These are phyloP conservation scores for Mylabris sibirica DNA, from an alignment of 2,888 invertebrate species.

Conservation along the genomic window DNA sequence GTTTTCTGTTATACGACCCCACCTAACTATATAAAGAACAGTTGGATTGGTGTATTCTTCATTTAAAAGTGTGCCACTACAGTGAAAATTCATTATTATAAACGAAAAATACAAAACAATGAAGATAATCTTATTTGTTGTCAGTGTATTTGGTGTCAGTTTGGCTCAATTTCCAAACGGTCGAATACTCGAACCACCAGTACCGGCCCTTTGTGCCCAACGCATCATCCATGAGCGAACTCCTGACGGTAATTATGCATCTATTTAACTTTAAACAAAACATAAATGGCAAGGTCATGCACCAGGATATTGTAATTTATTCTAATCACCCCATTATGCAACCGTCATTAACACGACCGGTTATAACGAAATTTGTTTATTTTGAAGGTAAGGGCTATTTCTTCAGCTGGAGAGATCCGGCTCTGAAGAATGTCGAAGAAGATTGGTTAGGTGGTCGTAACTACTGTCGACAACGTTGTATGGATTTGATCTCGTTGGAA, in stretches of 20 bases:
- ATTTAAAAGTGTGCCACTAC: conserved; percentile 24
- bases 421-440: conserved; percentile 75
- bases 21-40: conserved; percentile 45
- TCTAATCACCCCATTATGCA: no score
- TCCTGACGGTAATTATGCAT: conserved; percentile 69
- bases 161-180: conserved; percentile 79
- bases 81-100: background rate
- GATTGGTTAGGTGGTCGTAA: conserved; percentile 88
- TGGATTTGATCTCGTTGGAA: conserved; percentile 88
- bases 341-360: background rate
- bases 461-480: conserved; percentile 86
- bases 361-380: background rate
- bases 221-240: conserved; percentile 76
- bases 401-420: conserved; percentile 86
- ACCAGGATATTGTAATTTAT: conserved; percentile 17
- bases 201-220: conserved; percentile 77
- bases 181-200: conserved; percentile 79
- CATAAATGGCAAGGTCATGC: conserved; percentile 14
- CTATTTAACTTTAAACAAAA: conserved; percentile 14
- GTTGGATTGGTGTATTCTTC: conserved; percentile 32
- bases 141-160: conserved; percentile 61
- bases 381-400: conserved; percentile 77
- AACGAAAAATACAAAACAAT: conserved; percentile 33
- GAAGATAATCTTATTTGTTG: conserved; percentile 52
- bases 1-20: conserved; percentile 40